These are phyloP conservation scores for Phalanger gymnotis DNA, from an alignment of 2,797 vertebrate genomes.

Conservation along the genomic window DNA sequence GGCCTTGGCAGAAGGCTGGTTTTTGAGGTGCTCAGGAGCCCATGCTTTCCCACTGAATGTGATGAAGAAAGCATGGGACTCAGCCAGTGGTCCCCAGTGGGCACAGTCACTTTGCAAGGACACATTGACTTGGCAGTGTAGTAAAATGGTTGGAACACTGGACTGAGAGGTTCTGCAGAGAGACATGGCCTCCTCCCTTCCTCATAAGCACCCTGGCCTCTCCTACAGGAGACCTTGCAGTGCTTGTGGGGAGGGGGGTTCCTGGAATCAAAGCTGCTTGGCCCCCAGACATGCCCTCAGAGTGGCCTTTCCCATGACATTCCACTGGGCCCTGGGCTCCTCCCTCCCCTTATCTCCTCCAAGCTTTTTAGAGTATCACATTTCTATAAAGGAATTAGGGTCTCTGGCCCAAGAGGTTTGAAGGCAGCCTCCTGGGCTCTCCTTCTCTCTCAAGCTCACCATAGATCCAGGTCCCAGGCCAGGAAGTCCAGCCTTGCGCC, in stretches of 20 bases:
- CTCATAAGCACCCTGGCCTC: neutral
- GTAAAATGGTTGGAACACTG: neutral
- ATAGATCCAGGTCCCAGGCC: neutral
- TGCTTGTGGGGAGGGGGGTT: too few species aligned
- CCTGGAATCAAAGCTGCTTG: neutral
- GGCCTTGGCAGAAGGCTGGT: neutral
- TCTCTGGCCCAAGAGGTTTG: neutral
- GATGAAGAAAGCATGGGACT: neutral
- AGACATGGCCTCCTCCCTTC: neutral
- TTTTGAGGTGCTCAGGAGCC: too few species aligned
- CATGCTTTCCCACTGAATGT: neutral
- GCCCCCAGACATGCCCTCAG: neutral
- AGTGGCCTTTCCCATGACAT: neutral
- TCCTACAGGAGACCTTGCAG: neutral
- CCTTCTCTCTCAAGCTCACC: neutral
- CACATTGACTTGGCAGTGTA: neutral
- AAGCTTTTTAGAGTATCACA: neutral
- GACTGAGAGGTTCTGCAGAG: neutral
- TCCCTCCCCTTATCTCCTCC: neutral
- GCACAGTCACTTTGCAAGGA: too few species aligned
- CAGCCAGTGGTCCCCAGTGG: neutral
- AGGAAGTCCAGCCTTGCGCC: neutral
- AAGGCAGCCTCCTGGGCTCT: neutral
- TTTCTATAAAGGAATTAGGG: neutral
- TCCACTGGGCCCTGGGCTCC: neutral